Evolutionary conservation across 2,888 invertebrate genomes (phyloP).

Genomic region (Tinea pellionella): DNA sequence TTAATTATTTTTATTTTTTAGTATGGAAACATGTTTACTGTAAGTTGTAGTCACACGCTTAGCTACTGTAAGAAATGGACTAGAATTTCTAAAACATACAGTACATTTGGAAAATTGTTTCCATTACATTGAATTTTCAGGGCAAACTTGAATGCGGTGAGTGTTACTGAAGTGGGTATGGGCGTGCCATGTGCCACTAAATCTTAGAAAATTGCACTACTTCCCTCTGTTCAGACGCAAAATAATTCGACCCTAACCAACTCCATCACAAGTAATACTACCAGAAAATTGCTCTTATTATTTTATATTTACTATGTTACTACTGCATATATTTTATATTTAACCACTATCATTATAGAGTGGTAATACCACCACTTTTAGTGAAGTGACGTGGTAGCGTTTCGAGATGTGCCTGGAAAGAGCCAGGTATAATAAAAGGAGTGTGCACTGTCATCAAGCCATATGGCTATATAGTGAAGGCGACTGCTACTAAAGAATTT

Average conservation of each 20-base stretch:
- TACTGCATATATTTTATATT: too few relatives aligned
- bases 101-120: background rate
- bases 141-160: background rate
- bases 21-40: too few relatives aligned
- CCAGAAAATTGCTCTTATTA: background rate
- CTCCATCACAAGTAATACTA: background rate
- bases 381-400: too few relatives aligned
- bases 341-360: too few relatives aligned
- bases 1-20: too few relatives aligned
- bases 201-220: background rate
- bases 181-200: background rate
- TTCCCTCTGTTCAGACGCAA: background rate
- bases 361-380: too few relatives aligned
- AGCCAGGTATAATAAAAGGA: too few relatives aligned
- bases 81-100: background rate
- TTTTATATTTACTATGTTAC: background rate
- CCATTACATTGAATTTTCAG: conserved; percentile 3
- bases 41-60: too few relatives aligned
- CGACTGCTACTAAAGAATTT: too few relatives aligned
- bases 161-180: background rate
- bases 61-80: background rate
- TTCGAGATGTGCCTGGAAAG: too few relatives aligned
- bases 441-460: too few relatives aligned
- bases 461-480: too few relatives aligned
- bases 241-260: background rate